phyloP scores from a whole-genome alignment of 1,140 invertebrate species.

The Sinella curviseta region DNA sequence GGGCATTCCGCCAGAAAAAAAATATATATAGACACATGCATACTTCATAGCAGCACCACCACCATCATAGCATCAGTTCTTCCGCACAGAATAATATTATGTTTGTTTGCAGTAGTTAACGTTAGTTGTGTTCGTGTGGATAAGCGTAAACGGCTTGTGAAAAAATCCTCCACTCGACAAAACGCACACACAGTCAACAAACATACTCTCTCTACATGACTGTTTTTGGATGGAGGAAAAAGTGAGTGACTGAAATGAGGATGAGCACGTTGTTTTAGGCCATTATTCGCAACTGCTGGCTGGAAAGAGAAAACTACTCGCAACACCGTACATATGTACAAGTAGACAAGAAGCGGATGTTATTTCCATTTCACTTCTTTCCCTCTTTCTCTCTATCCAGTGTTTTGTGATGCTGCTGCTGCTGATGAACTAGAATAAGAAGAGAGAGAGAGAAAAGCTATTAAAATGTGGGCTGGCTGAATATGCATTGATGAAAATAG shows the following conservation, averaged over 20 bases:
- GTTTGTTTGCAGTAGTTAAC: not conserved
- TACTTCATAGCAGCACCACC: not conserved
- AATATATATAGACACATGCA: too few relatives aligned
- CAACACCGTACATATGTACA: not conserved
- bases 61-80: not conserved
- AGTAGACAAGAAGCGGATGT: not conserved
- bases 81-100: not conserved
- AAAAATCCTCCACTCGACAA: not conserved
- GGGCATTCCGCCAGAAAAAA: not conserved
- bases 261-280: not conserved
- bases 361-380: not conserved
- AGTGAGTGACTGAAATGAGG: not conserved
- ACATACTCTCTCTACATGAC: too few relatives aligned
- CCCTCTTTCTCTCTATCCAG: too few relatives aligned
- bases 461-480: slow-evolving; percentile 7
- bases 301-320: not conserved
- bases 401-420: not conserved
- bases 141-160: not conserved
- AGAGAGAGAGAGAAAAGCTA: not conserved
- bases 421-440: not conserved
- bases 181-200: too few relatives aligned
- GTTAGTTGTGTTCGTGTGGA: not conserved
- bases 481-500: not conserved
- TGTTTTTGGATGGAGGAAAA: not conserved
- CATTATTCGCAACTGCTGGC: not conserved